Evolutionary conservation across 2,797 vertebrate species (phyloP).

Genomic region (Tragopan temminckii): DNA sequence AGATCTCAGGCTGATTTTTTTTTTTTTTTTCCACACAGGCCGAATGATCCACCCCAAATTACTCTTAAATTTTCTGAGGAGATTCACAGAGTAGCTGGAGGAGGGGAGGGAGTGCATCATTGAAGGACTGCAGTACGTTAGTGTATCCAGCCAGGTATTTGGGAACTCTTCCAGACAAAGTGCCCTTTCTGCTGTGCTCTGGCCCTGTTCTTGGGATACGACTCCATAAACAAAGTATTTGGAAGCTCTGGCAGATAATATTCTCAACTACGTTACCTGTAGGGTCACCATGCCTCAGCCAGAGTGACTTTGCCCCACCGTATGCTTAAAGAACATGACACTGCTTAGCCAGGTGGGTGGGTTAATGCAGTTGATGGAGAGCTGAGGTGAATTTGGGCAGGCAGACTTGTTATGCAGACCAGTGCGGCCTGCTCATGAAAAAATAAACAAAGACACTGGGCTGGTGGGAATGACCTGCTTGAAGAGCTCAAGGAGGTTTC

Average conservation of each 20-base stretch:
- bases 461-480: neutral
- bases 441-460: neutral
- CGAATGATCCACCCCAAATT: neutral
- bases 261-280: neutral
- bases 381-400: neutral
- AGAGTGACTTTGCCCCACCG: neutral
- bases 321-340: conserved; percentile 52
- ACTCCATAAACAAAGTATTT: neutral
- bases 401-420: neutral
- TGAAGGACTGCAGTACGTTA: neutral
- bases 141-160: neutral
- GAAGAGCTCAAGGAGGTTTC: neutral
- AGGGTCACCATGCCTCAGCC: neutral
- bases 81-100: neutral
- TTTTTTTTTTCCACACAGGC: neutral
- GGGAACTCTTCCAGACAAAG: neutral
- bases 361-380: conserved; percentile 26
- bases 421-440: neutral
- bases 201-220: neutral
- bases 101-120: neutral
- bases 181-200: neutral
- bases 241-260: neutral
- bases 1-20: neutral
- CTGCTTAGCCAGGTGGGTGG: neutral
- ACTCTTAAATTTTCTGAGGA: neutral